Percentiles rank a stretch among this genome's conserved stretches.
Evolutionary conservation across 1,140 invertebrate genomes (phyloP).

Genomic region (Platyscapa corneri): DNA sequence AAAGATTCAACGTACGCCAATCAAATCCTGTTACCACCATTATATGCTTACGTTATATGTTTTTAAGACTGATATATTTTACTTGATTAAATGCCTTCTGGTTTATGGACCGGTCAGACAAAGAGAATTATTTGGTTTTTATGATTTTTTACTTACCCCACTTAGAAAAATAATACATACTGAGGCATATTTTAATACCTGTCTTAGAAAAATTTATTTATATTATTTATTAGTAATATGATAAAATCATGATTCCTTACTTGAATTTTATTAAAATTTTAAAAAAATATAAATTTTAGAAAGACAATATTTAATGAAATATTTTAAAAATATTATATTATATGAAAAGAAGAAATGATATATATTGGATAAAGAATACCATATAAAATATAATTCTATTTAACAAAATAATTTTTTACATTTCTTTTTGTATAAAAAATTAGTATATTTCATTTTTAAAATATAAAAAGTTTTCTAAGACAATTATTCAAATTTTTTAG

Average conservation of each 20-base stretch:
- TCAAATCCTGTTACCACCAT: conserved; percentile 89
- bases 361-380: no score
- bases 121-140: conserved; percentile 33
- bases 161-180: background rate
- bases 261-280: background rate
- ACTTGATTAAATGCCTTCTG: conserved; percentile 15
- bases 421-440: no score
- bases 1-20: conserved; percentile 98
- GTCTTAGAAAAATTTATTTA: background rate
- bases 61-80: conserved; percentile 52
- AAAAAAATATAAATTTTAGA: no score
- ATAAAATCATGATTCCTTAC: background rate
- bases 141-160: background rate
- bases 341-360: no score
- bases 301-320: background rate
- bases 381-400: no score
- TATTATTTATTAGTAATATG: background rate
- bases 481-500: no score
- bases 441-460: no score
- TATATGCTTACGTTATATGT: conserved; percentile 70
- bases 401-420: no score
- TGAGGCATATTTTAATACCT: background rate
- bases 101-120: conserved; percentile 15
- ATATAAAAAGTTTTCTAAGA: no score
- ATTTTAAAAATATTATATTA: background rate